These are phyloP conservation scores for Trachops cirrhosus DNA, from an alignment of 2,797 vertebrate species.

Conservation along the genomic window DNA sequence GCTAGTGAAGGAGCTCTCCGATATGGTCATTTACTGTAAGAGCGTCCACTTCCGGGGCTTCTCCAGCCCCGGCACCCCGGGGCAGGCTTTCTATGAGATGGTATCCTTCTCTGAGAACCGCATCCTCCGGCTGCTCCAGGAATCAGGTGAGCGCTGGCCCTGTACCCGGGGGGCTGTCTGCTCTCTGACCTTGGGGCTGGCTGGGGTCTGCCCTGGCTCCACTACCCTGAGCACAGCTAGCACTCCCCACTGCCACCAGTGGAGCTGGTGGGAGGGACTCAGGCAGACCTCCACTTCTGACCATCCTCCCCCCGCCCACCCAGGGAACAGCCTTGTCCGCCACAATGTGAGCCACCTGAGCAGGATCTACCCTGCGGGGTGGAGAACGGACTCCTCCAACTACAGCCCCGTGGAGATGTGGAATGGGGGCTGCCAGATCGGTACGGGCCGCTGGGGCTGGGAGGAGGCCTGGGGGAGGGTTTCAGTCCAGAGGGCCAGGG, in stretches of 20 bases:
- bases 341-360: slow-evolving; percentile 94
- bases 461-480: neutral
- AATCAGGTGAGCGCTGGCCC: slow-evolving; percentile 83
- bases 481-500: neutral
- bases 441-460: slow-evolving; percentile 69
- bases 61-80: slow-evolving; percentile 81
- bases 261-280: neutral
- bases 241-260: neutral
- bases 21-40: slow-evolving; percentile 96
- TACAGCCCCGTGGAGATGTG: slow-evolving; percentile 94
- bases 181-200: neutral
- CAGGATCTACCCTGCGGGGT: slow-evolving; percentile 94
- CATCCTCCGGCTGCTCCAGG: slow-evolving; percentile 88
- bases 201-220: neutral
- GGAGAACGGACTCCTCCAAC: slow-evolving; percentile 97
- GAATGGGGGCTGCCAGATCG: slow-evolving; percentile 94
- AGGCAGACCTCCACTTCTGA: neutral
- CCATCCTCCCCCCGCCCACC: fast-evolving
- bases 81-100: slow-evolving; percentile 93
- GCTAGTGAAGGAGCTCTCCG: slow-evolving; percentile 92
- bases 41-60: slow-evolving; percentile 95
- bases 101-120: slow-evolving; percentile 93
- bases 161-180: neutral
- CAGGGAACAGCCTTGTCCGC: slow-evolving; percentile 86
- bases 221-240: fast-evolving